Evolutionary conservation across 2,113 vertebrate species (phyloP).

Genomic region (Chrysochloris asiatica): DNA sequence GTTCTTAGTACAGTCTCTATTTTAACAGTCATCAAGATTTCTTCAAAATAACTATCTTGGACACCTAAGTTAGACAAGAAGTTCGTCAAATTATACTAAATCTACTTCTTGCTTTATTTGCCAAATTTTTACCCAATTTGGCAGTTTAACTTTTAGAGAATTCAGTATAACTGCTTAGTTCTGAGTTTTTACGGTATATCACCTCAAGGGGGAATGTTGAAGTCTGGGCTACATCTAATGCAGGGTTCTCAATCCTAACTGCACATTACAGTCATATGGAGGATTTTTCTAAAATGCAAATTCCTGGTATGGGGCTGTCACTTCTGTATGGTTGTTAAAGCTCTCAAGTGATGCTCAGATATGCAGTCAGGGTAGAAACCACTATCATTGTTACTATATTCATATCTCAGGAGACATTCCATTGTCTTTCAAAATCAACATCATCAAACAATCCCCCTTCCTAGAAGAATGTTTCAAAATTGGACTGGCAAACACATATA

Average conservation of each 20-base stretch:
- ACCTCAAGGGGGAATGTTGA: background rate
- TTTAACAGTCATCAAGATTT: background rate
- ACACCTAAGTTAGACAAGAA: background rate
- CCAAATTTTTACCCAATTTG: background rate
- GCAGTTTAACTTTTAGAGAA: background rate
- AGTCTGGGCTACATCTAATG: background rate
- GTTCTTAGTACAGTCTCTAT: background rate
- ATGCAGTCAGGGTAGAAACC: background rate
- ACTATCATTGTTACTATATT: no score
- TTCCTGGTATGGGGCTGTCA: no score
- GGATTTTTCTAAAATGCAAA: background rate
- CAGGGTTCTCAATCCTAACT: background rate
- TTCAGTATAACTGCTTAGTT: background rate
- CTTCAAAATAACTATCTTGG: background rate
- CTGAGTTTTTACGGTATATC: background rate
- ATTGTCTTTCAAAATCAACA: background rate
- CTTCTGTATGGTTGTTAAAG: no score
- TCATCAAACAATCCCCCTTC: background rate
- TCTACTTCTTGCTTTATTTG: background rate
- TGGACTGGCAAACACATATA: rapidly evolving
- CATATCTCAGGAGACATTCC: background rate
- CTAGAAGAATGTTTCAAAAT: background rate
- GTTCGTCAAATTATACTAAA: background rate
- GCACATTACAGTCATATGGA: background rate
- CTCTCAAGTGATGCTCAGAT: background rate